Percentiles rank a stretch among this genome's conserved stretches.
phyloP scores from a whole-genome alignment of 2,888 invertebrate species.

The Lasioglossum morio region DNA sequence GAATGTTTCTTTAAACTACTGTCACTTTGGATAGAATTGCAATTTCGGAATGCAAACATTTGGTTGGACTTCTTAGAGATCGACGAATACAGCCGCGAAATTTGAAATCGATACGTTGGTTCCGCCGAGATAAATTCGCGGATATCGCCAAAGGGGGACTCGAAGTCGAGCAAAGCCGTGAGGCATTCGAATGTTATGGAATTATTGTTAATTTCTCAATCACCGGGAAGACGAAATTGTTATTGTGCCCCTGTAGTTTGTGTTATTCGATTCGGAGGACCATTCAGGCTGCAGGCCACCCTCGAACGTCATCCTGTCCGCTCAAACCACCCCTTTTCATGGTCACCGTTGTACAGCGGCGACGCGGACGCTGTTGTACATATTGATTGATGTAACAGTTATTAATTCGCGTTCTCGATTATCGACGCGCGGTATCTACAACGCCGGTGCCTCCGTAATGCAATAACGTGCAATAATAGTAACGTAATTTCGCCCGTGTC shows the following conservation, averaged over 20 bases:
- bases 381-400: conserved; percentile 83
- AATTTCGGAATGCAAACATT: neutral
- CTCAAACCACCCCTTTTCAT: conserved; percentile 21
- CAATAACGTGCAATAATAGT: conserved; percentile 80
- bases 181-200: neutral
- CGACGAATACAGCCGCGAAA: neutral
- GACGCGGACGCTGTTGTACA: conserved; percentile 56
- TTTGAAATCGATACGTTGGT: neutral
- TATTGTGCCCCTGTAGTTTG: neutral
- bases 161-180: neutral
- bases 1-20: too few relatives aligned
- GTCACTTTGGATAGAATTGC: neutral
- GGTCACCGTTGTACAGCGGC: conserved; percentile 35
- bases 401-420: conserved; percentile 83
- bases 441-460: conserved; percentile 67
- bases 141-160: neutral
- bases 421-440: conserved; percentile 74
- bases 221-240: conserved; percentile 10
- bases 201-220: conserved; percentile 2
- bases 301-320: conserved; percentile 8
- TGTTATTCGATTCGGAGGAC: conserved; percentile 7
- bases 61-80: neutral
- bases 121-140: neutral
- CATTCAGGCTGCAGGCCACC: conserved; percentile 3
- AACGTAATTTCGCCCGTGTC: conserved; percentile 69